A percentile compares a stretch with the other conserved stretches of the same genome.
Evolutionary conservation across 2,113 vertebrate genomes (phyloP).

Genomic region (Trematomus loennbergii): DNA sequence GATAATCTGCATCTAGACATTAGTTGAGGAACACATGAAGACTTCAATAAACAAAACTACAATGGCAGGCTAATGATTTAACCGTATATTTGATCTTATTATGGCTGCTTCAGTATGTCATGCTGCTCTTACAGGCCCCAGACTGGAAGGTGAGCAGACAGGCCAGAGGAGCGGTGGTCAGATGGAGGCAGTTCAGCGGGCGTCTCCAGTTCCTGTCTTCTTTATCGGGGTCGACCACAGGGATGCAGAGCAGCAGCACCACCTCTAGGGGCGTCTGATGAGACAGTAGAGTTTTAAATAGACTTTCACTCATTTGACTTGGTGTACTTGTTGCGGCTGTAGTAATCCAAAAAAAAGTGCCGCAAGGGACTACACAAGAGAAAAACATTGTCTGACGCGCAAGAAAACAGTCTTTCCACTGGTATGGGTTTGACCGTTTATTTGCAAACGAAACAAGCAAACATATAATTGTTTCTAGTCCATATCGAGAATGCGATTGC

Average conservation of each 20-base stretch:
- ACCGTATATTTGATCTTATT: background rate
- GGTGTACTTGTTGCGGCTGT: background rate
- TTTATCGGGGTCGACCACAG: slow-evolving; percentile 91
- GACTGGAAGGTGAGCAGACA: slow-evolving; percentile 90
- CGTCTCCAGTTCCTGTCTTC: slow-evolving; percentile 95
- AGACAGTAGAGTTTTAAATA: slow-evolving; percentile 3
- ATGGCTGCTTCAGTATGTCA: background rate
- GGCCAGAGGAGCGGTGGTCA: slow-evolving; percentile 88
- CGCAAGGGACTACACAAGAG: no score
- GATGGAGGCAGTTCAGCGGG: slow-evolving; percentile 94
- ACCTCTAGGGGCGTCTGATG: slow-evolving; percentile 90
- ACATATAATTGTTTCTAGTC: no score
- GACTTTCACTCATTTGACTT: background rate
- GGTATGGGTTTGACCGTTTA: no score
- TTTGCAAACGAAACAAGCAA: no score
- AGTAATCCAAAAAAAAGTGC: no score
- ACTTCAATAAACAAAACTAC: background rate
- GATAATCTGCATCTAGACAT: slow-evolving; percentile 85
- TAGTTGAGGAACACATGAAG: background rate
- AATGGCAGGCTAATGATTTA: background rate
- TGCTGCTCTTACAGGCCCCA: slow-evolving; percentile 87
- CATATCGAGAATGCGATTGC: no score
- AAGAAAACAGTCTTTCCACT: no score
- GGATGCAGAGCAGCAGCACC: slow-evolving; percentile 90
- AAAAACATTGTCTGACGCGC: no score